Evolutionary conservation across 2,797 vertebrate species (phyloP).

Genomic region (Eidolon dupreanum): DNA sequence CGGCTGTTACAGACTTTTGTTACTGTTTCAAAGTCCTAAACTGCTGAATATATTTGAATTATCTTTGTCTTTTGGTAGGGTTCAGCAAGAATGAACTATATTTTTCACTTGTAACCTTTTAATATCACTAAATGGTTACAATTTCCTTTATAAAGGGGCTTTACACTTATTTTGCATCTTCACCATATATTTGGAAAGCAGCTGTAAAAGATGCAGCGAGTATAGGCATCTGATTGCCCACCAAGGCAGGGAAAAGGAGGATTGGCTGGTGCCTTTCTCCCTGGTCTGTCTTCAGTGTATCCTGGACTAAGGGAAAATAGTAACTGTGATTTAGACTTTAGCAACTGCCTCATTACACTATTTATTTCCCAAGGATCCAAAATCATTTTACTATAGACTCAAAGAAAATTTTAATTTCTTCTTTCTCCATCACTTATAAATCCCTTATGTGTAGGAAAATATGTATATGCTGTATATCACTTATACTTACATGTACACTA

Average conservation of each 20-base stretch:
- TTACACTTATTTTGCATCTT: not conserved
- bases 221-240: not conserved
- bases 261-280: not conserved
- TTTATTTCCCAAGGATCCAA: not conserved
- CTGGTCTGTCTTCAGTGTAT: not conserved
- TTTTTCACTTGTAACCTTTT: not conserved
- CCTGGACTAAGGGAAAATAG: not conserved
- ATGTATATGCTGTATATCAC: not conserved
- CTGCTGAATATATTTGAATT: not conserved
- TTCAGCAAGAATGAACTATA: not conserved
- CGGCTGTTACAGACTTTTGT: not conserved
- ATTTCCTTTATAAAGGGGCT: not conserved
- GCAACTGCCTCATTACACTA: not conserved
- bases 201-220: not conserved
- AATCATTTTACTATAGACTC: not conserved
- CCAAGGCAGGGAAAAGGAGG: not conserved
- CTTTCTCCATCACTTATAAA: not conserved
- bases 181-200: not conserved
- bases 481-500: not conserved
- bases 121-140: not conserved
- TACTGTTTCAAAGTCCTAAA: not conserved
- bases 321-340: not conserved
- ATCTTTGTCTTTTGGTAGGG: not conserved
- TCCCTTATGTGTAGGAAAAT: not conserved
- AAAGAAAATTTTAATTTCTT: conserved; percentile 37